Evolutionary conservation across 1,140 invertebrate genomes (phyloP), one percentile per base, ranked within the genome.

Genomic region (Eurosta solidaginis): DNA sequence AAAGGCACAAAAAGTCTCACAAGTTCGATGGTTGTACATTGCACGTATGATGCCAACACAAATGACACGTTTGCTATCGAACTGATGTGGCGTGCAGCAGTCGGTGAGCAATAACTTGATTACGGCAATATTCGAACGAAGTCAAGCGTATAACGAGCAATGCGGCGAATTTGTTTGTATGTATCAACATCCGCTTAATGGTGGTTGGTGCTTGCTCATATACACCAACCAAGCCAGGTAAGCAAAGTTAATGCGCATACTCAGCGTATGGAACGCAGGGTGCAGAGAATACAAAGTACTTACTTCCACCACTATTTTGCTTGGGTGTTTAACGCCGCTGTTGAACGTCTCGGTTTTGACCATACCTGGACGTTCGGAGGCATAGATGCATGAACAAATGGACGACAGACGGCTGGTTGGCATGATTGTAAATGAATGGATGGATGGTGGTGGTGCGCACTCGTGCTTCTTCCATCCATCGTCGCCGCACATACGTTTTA

Each of bases 301-400:
- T 59, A 29, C 14, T 59, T 33, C 54, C 54, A 59, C 54, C 54
- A 59, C 54, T 59, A 25, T 10, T 68, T 42, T 40, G n/a, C 29
- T 40, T 27, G 27, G 59, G 17, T 68, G 59, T 20, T 29, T 22
- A 33, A 17, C 17, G 52, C 52, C 33, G 52, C 52, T 4, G 6
- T 54, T 29, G n/a, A n/a, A 10, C 33, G 33, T 27, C 59, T 29
- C 59, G n/a, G 29, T 33, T 68, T 29, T 40, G 59, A 40, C 33
- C 59, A 68, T 68, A 68, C 59, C 59, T 68, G 59, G 59, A 10
- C n/a, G 29, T n/a, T n/a, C n/a, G n/a, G n/a, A n/a, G n/a, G n/a
- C n/a, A n/a, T n/a, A n/a, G n/a, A n/a, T n/a, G n/a, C 33, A 33
- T 17, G n/a, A n/a, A 40, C 59, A n/a, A 17, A 68, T 40, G 59